phyloP scores from a whole-genome alignment of 1,140 invertebrate species.

The Prorops nasuta region DNA sequence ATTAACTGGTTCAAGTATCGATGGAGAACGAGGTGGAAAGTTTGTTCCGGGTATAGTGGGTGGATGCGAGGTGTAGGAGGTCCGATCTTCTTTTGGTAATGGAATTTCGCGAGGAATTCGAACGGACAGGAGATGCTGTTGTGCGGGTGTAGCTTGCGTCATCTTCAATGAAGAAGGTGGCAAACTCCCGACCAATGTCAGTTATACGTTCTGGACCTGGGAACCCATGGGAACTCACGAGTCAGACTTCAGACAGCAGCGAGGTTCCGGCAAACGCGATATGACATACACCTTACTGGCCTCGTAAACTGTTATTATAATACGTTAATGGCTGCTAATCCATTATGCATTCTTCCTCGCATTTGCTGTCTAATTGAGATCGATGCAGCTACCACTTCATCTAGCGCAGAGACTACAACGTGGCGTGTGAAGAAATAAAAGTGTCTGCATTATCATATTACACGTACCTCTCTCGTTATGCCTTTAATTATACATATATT shows the following conservation, averaged over 20 bases:
- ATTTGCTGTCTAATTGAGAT: no score
- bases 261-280: constrained; percentile 37
- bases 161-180: constrained; percentile 45
- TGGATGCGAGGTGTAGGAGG: background rate
- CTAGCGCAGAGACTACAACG: no score
- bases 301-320: constrained; percentile 10
- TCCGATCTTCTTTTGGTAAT: background rate
- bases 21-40: background rate
- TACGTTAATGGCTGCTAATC: no score
- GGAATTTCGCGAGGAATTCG: constrained; percentile 45
- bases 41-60: no score
- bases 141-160: constrained; percentile 32
- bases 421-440: no score
- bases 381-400: no score
- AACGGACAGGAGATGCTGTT: constrained; percentile 52
- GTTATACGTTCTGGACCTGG: constrained; percentile 46
- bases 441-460: no score
- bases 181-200: constrained; percentile 41
- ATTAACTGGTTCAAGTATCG: no score
- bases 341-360: no score
- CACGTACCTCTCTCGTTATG: no score
- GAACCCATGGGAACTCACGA: constrained; percentile 42
- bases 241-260: constrained; percentile 33
- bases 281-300: constrained; percentile 30
- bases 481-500: no score